Base-by-base conservation (phyloP, 2,113 vertebrate species). In the Vimba vimba region DNA sequence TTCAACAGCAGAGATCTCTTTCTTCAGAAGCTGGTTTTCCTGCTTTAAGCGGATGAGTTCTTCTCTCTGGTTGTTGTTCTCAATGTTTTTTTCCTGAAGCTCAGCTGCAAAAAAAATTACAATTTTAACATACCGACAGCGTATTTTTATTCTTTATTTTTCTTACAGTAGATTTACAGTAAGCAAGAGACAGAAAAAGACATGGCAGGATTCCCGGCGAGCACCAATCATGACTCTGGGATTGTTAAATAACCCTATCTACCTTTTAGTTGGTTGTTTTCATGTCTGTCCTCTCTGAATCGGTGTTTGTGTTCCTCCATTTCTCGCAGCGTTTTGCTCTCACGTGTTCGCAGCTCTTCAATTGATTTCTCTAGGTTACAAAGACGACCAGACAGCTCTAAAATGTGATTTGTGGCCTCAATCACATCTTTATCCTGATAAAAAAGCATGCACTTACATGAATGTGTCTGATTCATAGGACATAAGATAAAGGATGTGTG, bases 31-130 rank as follows among this genome's bases (percentile, higher is more conserved):
- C 88, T 91, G 90, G 0, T 95, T 96, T 91, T 98, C 96, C 82
- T 96, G 94, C 86, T 95, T 97, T 86, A 98, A 96, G 4, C 93
- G 94, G 88, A 96, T 94, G 69, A 97, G 94, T 91, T 97, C 96
- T 85, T 97, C 96, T 62, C 95, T 93, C 82, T 97, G 96, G 4
- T 90, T 93, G 25, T 93, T 97, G 88, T 94, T 97, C 90, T 97
- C 97, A 13, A 93, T 90, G 0, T 93, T 93, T 91, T 96, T 97
- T 88, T 96, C 96, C 86, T 90, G 94, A 52, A 98, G 91, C 84
- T 96, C 94, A 85, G 94, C 97, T 99, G 59, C 85, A 83, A 92
- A 36, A 92, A 52, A 50, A 47, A n/a, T n/a, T 2, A 0, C 19
- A 57, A 19, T 36, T 45, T 11, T 8, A 57, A 21, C 52, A 57